Base-by-base conservation (phyloP, 2,797 vertebrate genomes). In the Leuciscus waleckii region DNA sequence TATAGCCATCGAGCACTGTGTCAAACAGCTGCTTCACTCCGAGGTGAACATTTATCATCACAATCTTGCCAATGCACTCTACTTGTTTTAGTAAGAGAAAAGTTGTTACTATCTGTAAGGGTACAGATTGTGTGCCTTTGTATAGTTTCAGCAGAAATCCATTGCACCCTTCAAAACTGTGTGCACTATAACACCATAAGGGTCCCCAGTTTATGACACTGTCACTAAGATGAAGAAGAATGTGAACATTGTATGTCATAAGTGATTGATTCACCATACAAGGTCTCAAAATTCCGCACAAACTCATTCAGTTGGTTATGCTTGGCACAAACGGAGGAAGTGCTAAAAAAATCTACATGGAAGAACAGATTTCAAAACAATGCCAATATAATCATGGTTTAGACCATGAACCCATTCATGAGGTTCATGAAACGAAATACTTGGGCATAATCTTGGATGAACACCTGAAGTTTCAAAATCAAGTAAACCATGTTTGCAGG, bases 111-210 rank as follows among this genome's bases (percentile, higher is more conserved):
- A 41, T 41, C 39, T 41, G 9, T 41, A 41, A 29, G 13, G n/a
- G 41, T 49, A 49, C 43, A 73, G 70, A 73, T 19, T 73, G 70
- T 17, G 70, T 73, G 3, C 70, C n/a, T 19, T 73, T 49, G 70
- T 73, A 73, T 46, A 73, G 14, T 73, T 73, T 73, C n/a, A 73
- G 8, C 41, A 73, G n/a, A 73, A 73, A 73, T 49, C 70, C 70
- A 73, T 49, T 49, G 41, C 49, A 51, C 5, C 17, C 41, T 46
- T 73, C 70, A 9, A 46, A 29, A 46, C 70, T 26, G 39, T 73
- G 29, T 73, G 41, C 41, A 26, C 41, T 73, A 29, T 26, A 46
- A 46, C 41, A 46, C 70, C 41, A 43, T 43, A 43, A 14, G n/a
- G 41, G 23, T 0, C 41, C 37, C 14, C 5, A 46, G 70, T 73